phyloP scores from a whole-genome alignment of 2,888 invertebrate species.

The Eubasilissa splendida region DNA sequence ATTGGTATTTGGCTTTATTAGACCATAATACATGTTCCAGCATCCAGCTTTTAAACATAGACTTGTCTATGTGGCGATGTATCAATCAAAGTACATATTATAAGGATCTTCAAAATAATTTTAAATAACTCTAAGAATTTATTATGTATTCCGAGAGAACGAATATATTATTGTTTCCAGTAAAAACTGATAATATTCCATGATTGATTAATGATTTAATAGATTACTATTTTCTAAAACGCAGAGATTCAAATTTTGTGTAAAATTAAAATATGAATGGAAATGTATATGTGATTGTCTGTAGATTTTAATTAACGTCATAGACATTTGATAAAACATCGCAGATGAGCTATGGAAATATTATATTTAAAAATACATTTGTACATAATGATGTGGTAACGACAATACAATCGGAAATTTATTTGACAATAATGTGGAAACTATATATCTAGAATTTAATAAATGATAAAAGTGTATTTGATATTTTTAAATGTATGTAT shows the following conservation, averaged over 20 bases:
- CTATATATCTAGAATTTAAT: conserved; percentile 32
- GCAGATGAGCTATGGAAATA: conserved; percentile 2
- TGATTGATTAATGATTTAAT: no score
- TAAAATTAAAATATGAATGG: background rate
- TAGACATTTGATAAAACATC: background rate
- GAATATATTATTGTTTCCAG: no score
- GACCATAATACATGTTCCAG: conserved; percentile 59
- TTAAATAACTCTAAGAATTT: conserved; percentile 16
- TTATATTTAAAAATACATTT: conserved; percentile 10
- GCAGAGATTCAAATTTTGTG: background rate
- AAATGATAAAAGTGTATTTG: background rate
- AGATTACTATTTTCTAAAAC: conserved; percentile 6
- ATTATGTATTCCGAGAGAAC: background rate
- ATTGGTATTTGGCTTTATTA: conserved; percentile 75
- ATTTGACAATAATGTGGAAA: conserved; percentile 46
- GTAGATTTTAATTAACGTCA: conserved; percentile 4
- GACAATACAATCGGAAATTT: conserved; percentile 10
- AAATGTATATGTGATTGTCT: conserved; percentile 5
- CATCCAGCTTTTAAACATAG: conserved; percentile 57
- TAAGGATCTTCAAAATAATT: conserved; percentile 43
- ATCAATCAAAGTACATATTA: conserved; percentile 55
- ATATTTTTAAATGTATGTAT: conserved; percentile 46
- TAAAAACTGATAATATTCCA: no score
- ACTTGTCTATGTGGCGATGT: conserved; percentile 58
- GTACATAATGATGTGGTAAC: conserved; percentile 11